These are phyloP conservation scores for Cetonia aurata DNA, from an alignment of 2,888 invertebrate species.

Conservation along the genomic window DNA sequence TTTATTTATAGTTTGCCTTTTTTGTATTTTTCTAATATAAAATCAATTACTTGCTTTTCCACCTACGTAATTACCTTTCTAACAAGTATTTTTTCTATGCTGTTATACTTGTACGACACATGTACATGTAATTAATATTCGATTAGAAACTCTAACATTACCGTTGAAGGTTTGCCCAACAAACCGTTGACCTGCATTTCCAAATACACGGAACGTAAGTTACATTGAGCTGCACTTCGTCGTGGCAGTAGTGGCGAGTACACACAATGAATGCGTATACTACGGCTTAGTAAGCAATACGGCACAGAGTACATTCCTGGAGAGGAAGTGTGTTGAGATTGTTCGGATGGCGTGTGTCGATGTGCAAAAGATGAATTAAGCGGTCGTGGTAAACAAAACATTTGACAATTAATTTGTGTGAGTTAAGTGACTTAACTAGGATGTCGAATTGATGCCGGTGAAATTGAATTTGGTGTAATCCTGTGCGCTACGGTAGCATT, in stretches of 20 bases:
- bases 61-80: not conserved
- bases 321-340: slow-evolving; percentile 35
- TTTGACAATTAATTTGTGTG: slow-evolving; percentile 26
- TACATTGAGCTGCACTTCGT: slow-evolving; percentile 41
- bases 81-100: not conserved
- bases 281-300: slow-evolving; percentile 32
- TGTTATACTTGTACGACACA: not conserved
- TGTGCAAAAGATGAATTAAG: slow-evolving; percentile 28
- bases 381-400: slow-evolving; percentile 24
- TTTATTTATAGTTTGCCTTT: too few relatives aligned
- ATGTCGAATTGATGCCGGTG: slow-evolving; percentile 8
- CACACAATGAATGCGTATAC: slow-evolving; percentile 38
- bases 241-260: slow-evolving; percentile 38
- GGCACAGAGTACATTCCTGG: slow-evolving; percentile 28
- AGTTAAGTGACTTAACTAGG: slow-evolving; percentile 27
- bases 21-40: too few relatives aligned
- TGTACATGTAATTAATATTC: slow-evolving; percentile 29
- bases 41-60: too few relatives aligned
- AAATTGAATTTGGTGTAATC: slow-evolving; percentile 16
- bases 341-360: slow-evolving; percentile 31
- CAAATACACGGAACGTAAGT: slow-evolving; percentile 41
- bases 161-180: slow-evolving; percentile 31
- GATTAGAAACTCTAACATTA: slow-evolving; percentile 34
- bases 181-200: slow-evolving; percentile 45
- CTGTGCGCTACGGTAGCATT: not conserved